These are phyloP conservation scores for Eupleurogrammus muticus DNA, from an alignment of 2,797 vertebrate species.

Conservation along the genomic window DNA sequence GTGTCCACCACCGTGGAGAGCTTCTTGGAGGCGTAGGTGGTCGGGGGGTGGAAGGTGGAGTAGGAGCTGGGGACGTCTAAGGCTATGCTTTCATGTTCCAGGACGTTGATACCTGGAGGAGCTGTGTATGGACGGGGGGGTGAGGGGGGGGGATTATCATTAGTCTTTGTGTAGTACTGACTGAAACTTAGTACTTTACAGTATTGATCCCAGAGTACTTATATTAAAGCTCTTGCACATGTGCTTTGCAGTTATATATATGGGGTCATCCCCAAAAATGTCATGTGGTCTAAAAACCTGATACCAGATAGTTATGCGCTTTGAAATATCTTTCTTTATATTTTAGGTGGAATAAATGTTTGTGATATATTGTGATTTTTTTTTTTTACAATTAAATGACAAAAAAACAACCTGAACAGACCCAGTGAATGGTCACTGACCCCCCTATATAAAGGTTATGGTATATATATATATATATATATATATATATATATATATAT, in stretches of 20 bases:
- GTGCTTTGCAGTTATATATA: background rate
- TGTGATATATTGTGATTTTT: no score
- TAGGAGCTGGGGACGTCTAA: slow-evolving; percentile 77
- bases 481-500: no score
- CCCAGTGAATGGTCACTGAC: no score
- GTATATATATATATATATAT: no score
- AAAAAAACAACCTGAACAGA: no score
- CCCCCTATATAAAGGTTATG: no score
- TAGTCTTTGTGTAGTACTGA: background rate
- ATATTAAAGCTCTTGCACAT: background rate
- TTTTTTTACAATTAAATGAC: no score
- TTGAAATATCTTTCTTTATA: no score
- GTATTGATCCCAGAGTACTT: background rate
- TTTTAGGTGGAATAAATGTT: no score
- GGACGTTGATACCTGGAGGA: slow-evolving; percentile 80
- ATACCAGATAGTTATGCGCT: no score
- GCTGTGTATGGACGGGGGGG: slow-evolving; percentile 66
- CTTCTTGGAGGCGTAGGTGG: slow-evolving; percentile 42
- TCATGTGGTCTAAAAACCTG: no score
- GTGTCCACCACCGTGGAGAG: slow-evolving; percentile 19
- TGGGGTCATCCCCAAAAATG: no score
- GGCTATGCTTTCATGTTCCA: slow-evolving; percentile 86
- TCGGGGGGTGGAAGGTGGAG: slow-evolving; percentile 75
- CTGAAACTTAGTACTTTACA: background rate
- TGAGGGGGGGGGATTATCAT: background rate